phyloP scores from a whole-genome alignment of 2,797 vertebrate species.

The Takifugu rubripes region DNA sequence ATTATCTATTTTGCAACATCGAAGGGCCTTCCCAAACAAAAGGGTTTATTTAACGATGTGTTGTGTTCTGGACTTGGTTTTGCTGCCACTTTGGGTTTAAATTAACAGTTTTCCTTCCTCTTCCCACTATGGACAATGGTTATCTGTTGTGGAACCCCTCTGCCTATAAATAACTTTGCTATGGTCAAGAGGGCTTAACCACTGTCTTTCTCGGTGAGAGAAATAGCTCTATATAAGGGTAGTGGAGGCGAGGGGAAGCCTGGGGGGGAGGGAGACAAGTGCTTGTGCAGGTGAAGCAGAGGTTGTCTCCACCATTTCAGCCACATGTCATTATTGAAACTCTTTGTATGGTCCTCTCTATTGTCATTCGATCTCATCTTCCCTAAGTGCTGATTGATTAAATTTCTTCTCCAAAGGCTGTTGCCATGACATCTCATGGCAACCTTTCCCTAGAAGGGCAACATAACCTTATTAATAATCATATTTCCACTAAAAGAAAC shows the following conservation, averaged over 20 bases:
- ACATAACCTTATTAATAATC: constrained; percentile 50
- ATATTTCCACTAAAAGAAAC: constrained; percentile 39
- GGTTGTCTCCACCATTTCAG: constrained; percentile 46
- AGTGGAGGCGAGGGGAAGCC: constrained; percentile 38
- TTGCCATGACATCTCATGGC: constrained; percentile 50
- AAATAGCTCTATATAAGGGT: constrained; percentile 68
- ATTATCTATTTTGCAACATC: constrained; percentile 55
- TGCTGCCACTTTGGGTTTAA: constrained; percentile 41
- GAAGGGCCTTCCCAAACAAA: constrained; percentile 32
- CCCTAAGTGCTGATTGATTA: constrained; percentile 58
- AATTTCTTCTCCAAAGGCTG: constrained; percentile 23
- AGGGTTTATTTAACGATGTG: constrained; percentile 11
- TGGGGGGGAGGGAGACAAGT: constrained; percentile 30
- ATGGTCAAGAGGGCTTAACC: constrained; percentile 53
- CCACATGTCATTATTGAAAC: constrained; percentile 50
- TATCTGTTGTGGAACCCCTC: constrained; percentile 54
- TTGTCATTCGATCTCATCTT: constrained; percentile 55
- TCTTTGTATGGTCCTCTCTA: constrained; percentile 41
- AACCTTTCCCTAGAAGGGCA: constrained; percentile 46
- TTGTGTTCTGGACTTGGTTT: constrained; percentile 27
- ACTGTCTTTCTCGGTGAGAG: constrained; percentile 57
- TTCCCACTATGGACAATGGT: constrained; percentile 64
- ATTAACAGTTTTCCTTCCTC: constrained; percentile 48
- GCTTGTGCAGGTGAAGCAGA: constrained; percentile 52
- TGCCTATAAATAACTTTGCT: constrained; percentile 67